These are phyloP conservation scores for Zosterops japonicus DNA, from an alignment of 2,113 vertebrate genomes.

Conservation along the genomic window DNA sequence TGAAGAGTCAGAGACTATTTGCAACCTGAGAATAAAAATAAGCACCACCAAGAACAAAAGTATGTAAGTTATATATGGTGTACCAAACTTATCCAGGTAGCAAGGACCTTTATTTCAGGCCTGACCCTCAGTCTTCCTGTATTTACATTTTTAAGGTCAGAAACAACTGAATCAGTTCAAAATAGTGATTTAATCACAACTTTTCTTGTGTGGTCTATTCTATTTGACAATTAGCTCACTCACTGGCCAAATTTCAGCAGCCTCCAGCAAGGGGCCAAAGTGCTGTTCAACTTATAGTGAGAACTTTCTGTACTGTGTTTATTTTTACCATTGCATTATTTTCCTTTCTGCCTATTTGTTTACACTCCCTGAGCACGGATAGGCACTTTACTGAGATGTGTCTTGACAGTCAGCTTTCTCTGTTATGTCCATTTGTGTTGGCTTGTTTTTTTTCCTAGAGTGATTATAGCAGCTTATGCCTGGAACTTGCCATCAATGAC, in stretches of 20 bases:
- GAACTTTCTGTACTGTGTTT: not conserved
- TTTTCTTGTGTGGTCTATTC: not conserved
- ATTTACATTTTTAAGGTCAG: not conserved
- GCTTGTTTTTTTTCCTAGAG: not conserved
- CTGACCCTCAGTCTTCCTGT: not conserved
- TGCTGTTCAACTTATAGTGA: not conserved
- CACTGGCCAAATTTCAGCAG: not conserved
- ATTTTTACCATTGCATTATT: not conserved
- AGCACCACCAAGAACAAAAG: not conserved
- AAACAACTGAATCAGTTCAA: not conserved
- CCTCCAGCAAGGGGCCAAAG: not conserved
- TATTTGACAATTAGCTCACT: not conserved
- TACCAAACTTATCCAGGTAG: not conserved
- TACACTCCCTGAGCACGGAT: not conserved
- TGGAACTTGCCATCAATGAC: not conserved
- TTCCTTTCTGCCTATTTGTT: not conserved
- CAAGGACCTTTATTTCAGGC: not conserved
- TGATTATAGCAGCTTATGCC: not conserved
- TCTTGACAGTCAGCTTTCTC: not conserved
- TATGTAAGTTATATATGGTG: rapidly evolving
- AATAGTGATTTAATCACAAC: not conserved
- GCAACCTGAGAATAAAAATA: not conserved
- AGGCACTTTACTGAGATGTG: not conserved
- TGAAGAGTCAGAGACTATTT: not conserved
- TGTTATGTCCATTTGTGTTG: not conserved